A percentile compares a stretch with the other conserved stretches of the same genome.
Evolutionary conservation across 2,113 vertebrate species (phyloP).

Genomic region (Amia ocellicauda): DNA sequence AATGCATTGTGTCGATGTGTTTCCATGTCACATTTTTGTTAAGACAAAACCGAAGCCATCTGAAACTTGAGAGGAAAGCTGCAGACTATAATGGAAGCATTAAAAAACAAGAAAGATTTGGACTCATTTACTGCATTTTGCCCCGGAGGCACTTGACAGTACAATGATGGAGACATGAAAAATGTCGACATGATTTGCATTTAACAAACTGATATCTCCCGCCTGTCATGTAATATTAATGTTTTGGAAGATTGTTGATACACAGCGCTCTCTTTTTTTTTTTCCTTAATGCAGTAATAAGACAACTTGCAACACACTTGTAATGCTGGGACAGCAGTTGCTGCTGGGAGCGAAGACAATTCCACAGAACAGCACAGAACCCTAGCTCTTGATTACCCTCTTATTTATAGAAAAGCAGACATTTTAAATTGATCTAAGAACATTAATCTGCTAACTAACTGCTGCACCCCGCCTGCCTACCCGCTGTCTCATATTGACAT

Average conservation of each 20-base stretch:
- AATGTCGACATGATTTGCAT: slow-evolving; percentile 60
- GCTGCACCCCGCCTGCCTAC: slow-evolving; percentile 16
- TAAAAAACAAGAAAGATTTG: slow-evolving; percentile 41
- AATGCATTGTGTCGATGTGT: too few relatives aligned
- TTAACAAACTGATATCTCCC: slow-evolving; percentile 63
- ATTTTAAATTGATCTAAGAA: slow-evolving; percentile 30
- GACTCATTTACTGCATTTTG: slow-evolving; percentile 55
- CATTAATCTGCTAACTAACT: slow-evolving; percentile 36
- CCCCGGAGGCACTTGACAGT: slow-evolving; percentile 63
- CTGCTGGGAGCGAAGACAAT: slow-evolving; percentile 33
- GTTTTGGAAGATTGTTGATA: slow-evolving; percentile 43
- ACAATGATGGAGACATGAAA: slow-evolving; percentile 63
- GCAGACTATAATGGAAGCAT: slow-evolving; percentile 47
- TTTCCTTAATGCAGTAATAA: slow-evolving; percentile 54
- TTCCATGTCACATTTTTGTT: too few relatives aligned
- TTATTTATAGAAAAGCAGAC: slow-evolving; percentile 39
- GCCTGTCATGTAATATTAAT: slow-evolving; percentile 66
- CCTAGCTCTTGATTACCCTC: slow-evolving; percentile 43
- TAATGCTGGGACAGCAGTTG: slow-evolving; percentile 28
- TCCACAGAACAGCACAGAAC: slow-evolving; percentile 26
- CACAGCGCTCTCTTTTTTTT: slow-evolving; percentile 40
- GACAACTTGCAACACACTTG: slow-evolving; percentile 40
- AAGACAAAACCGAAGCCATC: too few relatives aligned
- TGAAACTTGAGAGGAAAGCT: slow-evolving; percentile 36
- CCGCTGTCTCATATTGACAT: neutral